These are phyloP conservation scores for Drosophila borborema DNA, from an alignment of 2,888 invertebrate species.

Conservation along the genomic window DNA sequence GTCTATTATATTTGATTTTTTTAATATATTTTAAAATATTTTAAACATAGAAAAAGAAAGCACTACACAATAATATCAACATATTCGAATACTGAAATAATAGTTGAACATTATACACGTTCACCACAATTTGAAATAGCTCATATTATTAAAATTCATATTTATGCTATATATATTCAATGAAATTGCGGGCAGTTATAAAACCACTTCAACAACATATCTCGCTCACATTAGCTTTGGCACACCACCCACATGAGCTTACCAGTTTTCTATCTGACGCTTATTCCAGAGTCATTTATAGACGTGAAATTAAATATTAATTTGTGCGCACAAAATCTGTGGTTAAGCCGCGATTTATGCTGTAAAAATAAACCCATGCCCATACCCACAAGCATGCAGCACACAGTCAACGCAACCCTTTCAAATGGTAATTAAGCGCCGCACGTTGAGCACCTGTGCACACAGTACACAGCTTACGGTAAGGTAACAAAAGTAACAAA, in stretches of 20 bases:
- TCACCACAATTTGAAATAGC: background rate
- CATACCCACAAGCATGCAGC: background rate
- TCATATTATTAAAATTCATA: background rate
- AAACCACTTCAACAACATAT: background rate
- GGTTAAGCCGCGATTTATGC: constrained; percentile 45
- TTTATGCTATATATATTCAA: background rate
- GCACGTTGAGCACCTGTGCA: constrained; percentile 22
- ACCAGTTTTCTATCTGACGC: background rate
- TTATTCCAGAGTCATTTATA: background rate
- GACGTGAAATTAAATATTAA: constrained; percentile 49
- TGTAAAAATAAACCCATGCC: constrained; percentile 17
- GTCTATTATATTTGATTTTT: too few relatives aligned
- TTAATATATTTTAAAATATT: too few relatives aligned
- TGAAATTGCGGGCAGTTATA: background rate
- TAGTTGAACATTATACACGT: background rate
- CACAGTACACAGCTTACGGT: constrained; percentile 14
- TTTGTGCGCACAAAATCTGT: constrained; percentile 40
- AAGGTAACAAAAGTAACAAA: background rate
- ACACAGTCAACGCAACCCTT: background rate
- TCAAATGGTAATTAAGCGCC: constrained; percentile 44
- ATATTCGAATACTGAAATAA: background rate
- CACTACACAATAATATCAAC: background rate
- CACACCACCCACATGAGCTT: background rate
- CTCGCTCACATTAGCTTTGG: background rate
- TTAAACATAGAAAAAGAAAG: background rate